Conservation (phyloP, 2,113 vertebrate genomes). For the Chrysochloris asiatica region DNA sequence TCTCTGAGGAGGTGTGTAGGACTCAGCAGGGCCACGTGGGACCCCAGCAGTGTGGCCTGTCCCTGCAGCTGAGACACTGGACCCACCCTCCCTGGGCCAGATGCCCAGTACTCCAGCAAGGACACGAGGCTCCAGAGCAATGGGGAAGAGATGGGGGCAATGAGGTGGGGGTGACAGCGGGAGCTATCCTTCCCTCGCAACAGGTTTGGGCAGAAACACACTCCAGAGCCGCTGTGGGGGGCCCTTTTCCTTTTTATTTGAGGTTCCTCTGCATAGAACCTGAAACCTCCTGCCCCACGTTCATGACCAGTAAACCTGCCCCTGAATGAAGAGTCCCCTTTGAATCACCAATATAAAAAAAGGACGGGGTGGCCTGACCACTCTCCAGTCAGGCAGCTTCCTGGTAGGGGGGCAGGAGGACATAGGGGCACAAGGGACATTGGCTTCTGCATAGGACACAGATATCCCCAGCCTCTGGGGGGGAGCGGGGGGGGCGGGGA, state of each 20-base stretch:
- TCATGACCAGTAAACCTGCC: background rate
- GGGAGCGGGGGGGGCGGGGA: background rate
- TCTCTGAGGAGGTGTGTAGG: background rate
- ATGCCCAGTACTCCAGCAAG: background rate
- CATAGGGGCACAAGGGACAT: background rate
- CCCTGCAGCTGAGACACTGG: background rate
- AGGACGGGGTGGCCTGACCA: background rate
- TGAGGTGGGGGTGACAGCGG: background rate
- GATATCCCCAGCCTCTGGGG: background rate
- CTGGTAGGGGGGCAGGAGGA: background rate
- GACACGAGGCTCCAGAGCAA: background rate
- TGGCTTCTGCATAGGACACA: background rate
- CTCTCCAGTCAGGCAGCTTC: background rate
- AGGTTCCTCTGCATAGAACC: slow-evolving; percentile 46
- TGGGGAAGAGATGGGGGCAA: background rate
- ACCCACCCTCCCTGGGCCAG: background rate
- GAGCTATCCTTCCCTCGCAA: background rate
- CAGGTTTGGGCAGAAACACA: slow-evolving; percentile 10
- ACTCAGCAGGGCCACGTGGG: background rate
- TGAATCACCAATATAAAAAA: slow-evolving; percentile 72
- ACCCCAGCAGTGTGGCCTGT: background rate
- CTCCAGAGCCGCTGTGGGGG: background rate
- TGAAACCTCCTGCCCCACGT: background rate
- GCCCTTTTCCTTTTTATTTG: slow-evolving; percentile 63
- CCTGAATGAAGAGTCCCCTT: slow-evolving; percentile 44